These are phyloP conservation scores for Pogoniulus pusillus DNA, from an alignment of 2,797 vertebrate species.

Conservation along the genomic window DNA sequence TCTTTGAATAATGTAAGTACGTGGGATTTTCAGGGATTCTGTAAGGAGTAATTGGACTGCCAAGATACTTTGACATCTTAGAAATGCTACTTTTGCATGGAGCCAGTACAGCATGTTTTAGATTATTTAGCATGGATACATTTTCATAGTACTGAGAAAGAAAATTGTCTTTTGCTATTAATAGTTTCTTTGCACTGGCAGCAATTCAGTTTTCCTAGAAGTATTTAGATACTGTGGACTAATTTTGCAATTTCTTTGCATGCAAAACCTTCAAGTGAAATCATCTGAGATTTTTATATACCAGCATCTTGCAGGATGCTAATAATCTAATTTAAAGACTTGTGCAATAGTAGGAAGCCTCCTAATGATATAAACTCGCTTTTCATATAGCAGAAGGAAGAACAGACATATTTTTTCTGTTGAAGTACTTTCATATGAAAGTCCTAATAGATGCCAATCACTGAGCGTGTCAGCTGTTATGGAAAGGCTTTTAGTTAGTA, in stretches of 20 bases:
- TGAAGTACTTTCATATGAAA: neutral
- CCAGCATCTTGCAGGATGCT: neutral
- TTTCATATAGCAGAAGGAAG: neutral
- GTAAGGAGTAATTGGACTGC: neutral
- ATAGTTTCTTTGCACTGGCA: neutral
- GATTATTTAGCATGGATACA: neutral
- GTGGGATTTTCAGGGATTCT: neutral
- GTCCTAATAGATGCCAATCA: neutral
- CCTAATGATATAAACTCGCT: neutral
- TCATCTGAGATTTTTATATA: neutral
- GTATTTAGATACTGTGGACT: neutral
- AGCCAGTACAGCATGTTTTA: neutral
- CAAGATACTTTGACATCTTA: neutral
- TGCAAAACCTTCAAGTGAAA: neutral
- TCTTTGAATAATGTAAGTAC: neutral
- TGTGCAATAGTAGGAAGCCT: neutral
- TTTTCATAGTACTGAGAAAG: neutral
- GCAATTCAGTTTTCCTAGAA: neutral
- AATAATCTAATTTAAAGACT: neutral
- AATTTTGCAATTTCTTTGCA: neutral
- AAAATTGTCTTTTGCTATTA: constrained; percentile 12
- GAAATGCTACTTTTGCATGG: neutral
- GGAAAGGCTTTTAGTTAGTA: neutral
- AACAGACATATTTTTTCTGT: neutral
- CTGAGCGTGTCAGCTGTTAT: neutral